Base-by-base conservation (phyloP, 1,140 invertebrate genomes). In the Formica selysi region DNA sequence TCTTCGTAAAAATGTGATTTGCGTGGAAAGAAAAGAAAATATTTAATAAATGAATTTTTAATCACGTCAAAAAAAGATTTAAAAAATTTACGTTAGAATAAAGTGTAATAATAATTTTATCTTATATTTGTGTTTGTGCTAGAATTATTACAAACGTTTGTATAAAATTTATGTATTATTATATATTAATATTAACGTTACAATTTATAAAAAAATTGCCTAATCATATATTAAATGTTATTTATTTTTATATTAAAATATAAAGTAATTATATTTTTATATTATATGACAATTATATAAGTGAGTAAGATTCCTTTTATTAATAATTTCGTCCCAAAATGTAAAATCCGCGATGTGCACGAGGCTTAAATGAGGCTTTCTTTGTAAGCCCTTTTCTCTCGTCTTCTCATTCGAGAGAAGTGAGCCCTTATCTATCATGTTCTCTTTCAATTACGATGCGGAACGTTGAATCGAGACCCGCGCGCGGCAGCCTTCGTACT, bases 381-480 rank as follows among this genome's bases (percentile, higher is more conserved):
- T 76, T 54, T 32, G 44, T 11, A 29, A 29, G 22, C 10, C 29
- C 57, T 48, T 65, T 62, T 65, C 48, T 29, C 32, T 79, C 48
- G 71, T 86, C 64, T 71, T 84, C 86, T 89, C 65, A 71, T 80
- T 78, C 68, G 54, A 87, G 54, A 87, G 61, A 74, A 67, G 54
- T 54, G 67, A 74, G 74, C 81, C 76, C 76, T 89, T 91, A 91
- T 91, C 85, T 79, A 91, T 91, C 90, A 91, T 91, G 62, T 91
- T 87, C 89, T 80, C 59, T 78, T 86, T 90, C 84, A 85, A 91
- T 91, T 91, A 90, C 89, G 74, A 91, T 84, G 78, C 89, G 76
- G 70, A 78, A 88, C 87, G 76, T 90, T 78, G 74, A 90, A 36
- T 80, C 73, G 71, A 76, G 59, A 71, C 22, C 59, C 54, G 54